Evolutionary conservation across 2,113 vertebrate genomes (phyloP), one percentile per base, ranked within the genome.

Genomic region (Prolemur simus): DNA sequence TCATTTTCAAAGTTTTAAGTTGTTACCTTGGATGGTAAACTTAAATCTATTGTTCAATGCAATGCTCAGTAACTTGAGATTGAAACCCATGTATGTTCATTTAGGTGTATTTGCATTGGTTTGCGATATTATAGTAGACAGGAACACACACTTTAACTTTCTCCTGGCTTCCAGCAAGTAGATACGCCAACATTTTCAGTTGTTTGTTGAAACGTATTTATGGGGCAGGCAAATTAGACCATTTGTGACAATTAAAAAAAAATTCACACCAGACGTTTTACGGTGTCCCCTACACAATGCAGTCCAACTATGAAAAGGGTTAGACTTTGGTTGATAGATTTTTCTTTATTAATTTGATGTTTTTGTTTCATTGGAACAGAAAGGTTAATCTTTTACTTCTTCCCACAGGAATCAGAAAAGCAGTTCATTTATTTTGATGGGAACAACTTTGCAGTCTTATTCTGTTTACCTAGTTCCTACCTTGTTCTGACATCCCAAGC

Each of bases 391-490:
- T 37, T 83, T 64, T 18, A 52, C n/a, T 8, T 76, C 21, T 77
- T 87, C 29, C 37, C 34, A 27, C 20, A 89, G 60, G 27, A 83
- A 81, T 42, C n/a, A 85, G 39, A 34, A 42, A 54, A 91, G 17
- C 15, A 60, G 37, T 10, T 87, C 60, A 93, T 94, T 91, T 95
- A 88, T 80, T 94, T 94, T 94, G 68, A 91, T 91, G 11, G 60
- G 23, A 76, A 85, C 9, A 91, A 87, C 42, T 91, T 83, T 90
- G 18, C 37, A 71, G 32, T 21, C 27, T 83, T 83, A 39, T 69
- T 63, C 39, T 77, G 42, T 86, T 89, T 94, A 86, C 60, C 32
- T 81, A n/a, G 63, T 93, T 91, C 54, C 29, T 96, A 87, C 68
- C 68, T 88, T 91, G 32, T 63, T 91, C 49, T 94, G 56, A 88